A percentile compares a stretch with the other conserved stretches of the same genome.
These are phyloP conservation scores for Silurus lanzhouensis DNA, from an alignment of 2,797 vertebrate genomes.

Conservation along the genomic window DNA sequence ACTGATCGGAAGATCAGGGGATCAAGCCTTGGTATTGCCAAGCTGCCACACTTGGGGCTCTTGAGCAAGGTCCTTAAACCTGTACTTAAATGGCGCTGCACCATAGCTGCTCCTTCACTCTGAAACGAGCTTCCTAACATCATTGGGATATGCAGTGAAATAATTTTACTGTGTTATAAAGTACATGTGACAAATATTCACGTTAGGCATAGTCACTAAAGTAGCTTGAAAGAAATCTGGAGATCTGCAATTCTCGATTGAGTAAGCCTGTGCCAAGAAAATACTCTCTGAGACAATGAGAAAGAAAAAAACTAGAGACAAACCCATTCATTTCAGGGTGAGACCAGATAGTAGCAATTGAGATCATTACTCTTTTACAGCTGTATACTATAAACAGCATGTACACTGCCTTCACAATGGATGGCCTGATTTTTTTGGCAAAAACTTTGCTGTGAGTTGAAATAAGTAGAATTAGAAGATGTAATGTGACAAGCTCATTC, in stretches of 20 bases:
- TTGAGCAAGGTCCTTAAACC: too few relatives aligned
- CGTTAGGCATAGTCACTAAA: too few relatives aligned
- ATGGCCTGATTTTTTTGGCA: not conserved
- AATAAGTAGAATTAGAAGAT: not conserved
- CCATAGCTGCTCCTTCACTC: too few relatives aligned
- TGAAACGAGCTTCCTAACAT: too few relatives aligned
- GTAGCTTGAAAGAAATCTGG: not conserved
- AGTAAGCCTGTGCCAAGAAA: not conserved
- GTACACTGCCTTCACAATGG: not conserved
- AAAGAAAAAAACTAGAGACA: not conserved
- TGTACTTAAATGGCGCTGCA: too few relatives aligned
- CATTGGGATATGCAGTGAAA: too few relatives aligned
- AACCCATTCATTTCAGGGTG: not conserved
- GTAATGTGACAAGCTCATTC: not conserved
- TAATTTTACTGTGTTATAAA: too few relatives aligned
- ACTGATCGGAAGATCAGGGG: too few relatives aligned
- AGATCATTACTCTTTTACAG: not conserved
- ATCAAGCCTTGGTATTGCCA: too few relatives aligned
- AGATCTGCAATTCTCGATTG: not conserved
- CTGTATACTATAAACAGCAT: not conserved
- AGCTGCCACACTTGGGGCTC: too few relatives aligned
- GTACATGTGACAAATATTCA: too few relatives aligned
- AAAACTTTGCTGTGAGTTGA: not conserved
- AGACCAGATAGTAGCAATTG: not conserved
- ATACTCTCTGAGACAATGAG: not conserved